Percentiles rank a stretch among this genome's conserved stretches.
phyloP scores from a whole-genome alignment of 2,797 vertebrate genomes.

The Malurus leucopterus region DNA sequence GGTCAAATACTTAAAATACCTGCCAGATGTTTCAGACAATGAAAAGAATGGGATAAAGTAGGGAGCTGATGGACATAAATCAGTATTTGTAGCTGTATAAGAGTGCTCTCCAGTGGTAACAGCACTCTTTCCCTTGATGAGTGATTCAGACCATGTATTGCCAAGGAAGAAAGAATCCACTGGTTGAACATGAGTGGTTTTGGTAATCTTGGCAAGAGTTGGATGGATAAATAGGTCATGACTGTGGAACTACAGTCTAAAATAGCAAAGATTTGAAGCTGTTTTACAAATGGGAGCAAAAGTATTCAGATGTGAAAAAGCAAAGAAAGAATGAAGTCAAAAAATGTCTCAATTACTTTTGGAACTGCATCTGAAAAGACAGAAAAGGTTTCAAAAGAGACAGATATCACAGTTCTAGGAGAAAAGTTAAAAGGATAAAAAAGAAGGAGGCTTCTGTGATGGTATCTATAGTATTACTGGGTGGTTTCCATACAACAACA shows the following conservation, averaged over 20 bases:
- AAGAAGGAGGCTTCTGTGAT: not conserved
- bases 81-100: slow-evolving; percentile 6
- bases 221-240: not conserved
- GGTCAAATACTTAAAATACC: not conserved
- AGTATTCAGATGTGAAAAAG: not conserved
- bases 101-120: slow-evolving; percentile 49
- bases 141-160: not conserved
- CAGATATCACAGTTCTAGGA: not conserved
- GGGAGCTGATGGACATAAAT: not conserved
- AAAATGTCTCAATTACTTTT: not conserved
- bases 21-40: not conserved
- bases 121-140: not conserved
- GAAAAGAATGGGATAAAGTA: not conserved
- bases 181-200: not conserved
- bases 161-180: not conserved
- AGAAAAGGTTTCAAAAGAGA: not conserved
- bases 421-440: not conserved
- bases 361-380: not conserved
- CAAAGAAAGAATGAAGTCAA: not conserved
- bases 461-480: not conserved
- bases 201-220: not conserved
- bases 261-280: not conserved
- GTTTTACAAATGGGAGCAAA: not conserved
- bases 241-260: not conserved
- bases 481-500: not conserved